Conservation (phyloP, 2,797 vertebrate species). For the Sparus aurata region DNA sequence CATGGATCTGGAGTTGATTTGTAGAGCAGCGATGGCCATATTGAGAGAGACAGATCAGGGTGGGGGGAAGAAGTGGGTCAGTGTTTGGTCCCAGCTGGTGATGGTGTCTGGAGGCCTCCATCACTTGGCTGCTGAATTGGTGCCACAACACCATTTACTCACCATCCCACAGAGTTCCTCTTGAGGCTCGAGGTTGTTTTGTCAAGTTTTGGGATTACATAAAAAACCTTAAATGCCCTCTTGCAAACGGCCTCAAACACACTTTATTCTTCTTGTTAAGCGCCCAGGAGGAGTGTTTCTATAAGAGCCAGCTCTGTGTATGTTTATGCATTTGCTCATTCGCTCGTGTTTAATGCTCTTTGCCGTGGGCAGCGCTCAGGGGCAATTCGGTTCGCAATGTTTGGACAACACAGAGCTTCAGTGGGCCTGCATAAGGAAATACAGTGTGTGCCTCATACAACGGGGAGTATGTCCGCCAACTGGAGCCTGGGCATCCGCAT, state of each 20-base stretch:
- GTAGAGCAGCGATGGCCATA: conserved; percentile 66
- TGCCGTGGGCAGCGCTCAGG: conserved; percentile 37
- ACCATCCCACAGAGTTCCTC: conserved; percentile 28
- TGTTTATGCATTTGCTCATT: conserved; percentile 58
- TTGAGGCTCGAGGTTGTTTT: conserved; percentile 25
- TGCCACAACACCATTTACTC: conserved; percentile 63
- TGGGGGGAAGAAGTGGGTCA: conserved; percentile 66
- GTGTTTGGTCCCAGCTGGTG: conserved; percentile 76
- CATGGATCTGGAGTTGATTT: conserved; percentile 85
- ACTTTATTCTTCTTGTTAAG: conserved; percentile 21
- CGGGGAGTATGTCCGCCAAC: conserved; percentile 41
- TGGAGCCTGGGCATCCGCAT: conserved; percentile 33
- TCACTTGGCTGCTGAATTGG: conserved; percentile 60
- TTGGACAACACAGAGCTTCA: conserved; percentile 52
- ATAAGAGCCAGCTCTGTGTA: conserved; percentile 36
- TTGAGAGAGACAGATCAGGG: conserved; percentile 63
- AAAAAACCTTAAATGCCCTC: conserved; percentile 21
- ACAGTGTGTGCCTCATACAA: conserved; percentile 47
- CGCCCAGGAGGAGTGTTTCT: conserved; percentile 22
- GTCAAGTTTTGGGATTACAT: conserved; percentile 28
- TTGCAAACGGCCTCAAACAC: conserved; percentile 19
- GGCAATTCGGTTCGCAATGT: conserved; percentile 48
- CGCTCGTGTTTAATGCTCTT: conserved; percentile 53
- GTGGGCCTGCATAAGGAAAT: conserved; percentile 54
- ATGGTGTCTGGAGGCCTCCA: conserved; percentile 67